Base-by-base conservation (phyloP, 2,888 invertebrate genomes). In the Epinotia demarniana region DNA sequence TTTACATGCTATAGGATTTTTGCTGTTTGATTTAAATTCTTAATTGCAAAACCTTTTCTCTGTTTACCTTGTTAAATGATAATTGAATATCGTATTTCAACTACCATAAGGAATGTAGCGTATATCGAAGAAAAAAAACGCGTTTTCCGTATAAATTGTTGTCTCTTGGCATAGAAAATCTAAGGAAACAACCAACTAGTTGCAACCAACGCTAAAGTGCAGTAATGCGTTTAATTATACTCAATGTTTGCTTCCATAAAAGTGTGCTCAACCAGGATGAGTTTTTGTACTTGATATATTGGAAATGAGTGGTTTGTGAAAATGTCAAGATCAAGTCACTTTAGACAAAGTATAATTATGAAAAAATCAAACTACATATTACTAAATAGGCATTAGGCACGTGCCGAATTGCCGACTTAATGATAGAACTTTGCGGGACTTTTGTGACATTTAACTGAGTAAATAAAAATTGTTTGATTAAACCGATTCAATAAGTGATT, bases 171-270 rank as follows among this genome's bases (percentile, higher is more conserved):
- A 60, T 73, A 57, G 68, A 73, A 68, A 73, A 73, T 62, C 66
- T 18, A 43, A 55, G 62, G 68, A 68, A 68, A 68, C 33, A 49
- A 71, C 49, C 33, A 53, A 19, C 70, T 13, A 11, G 4, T 49
- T 57, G 33, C n/a, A 16, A 2, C n/a, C 33, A n/a, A 66, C 27
- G 53, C 23, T 43, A 80, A 78, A 82, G 80, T 80, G 82, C 86
- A 88, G 80, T 81, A 83, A 88, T 84, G 88, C 87, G 85, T 87
- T 86, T 85, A 85, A 87, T 87, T 86, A 82, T 78, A 81, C 78
- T 77, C 76, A 82, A 80, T 79, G 81, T 82, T 84, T 84, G 82
- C 85, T 84, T 86, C 83, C 79, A 82, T 81, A 82, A 86, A 85
- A 87, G 86, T 85, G 49, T 80, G 79, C 79, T 78, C 70, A 81